Evolutionary conservation across 1,140 invertebrate species (phyloP), one percentile per base, ranked within the genome.

Genomic region (Brachionus manjavacas): DNA sequence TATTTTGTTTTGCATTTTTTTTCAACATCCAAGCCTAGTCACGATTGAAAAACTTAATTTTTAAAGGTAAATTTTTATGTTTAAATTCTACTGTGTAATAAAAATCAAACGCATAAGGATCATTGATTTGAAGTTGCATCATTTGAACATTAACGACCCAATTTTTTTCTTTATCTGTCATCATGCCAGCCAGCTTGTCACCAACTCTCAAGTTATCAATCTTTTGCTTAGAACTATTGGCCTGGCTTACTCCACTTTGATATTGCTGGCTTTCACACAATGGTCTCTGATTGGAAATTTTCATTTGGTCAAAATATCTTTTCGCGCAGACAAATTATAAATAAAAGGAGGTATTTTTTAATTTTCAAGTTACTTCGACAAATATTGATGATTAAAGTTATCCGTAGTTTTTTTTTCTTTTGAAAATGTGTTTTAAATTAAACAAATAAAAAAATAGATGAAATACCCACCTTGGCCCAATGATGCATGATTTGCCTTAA

Each of bases 71-170:
- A n/a, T 35, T 16, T n/a, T 76, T 20, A 74, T 74, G 20, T 74
- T 70, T 2, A 49, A 4, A 9, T 35, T 28, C 87, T 87, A 90
- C 90, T 28, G 90, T 89, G 84, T 89, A 91, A 86, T 91, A 91
- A 85, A 89, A 91, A 85, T 91, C 90, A 87, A 91, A 89, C 28
- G 90, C 85, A 85, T 90, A 90, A 8, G 90, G 90, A 85, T 91
- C 90, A 55, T 90, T 88, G 68, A 89, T 89, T 85, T 90, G 88
- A 0, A 97, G 90, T 88, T 96, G 95, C 83, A 96, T 89, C 86
- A 96, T 90, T 88, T 97, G 95, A 87, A 97, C 96, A 87, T 95
- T 95, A 68, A 95, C 93, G 1, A 97, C 90, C 95, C 95, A 96
- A 85, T 96, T 94, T 87, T 96, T 97, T 87, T 97, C 95, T 52